These are phyloP conservation scores for Sycophila sp. DNA, from an alignment of 1,140 invertebrate species.

Conservation along the genomic window DNA sequence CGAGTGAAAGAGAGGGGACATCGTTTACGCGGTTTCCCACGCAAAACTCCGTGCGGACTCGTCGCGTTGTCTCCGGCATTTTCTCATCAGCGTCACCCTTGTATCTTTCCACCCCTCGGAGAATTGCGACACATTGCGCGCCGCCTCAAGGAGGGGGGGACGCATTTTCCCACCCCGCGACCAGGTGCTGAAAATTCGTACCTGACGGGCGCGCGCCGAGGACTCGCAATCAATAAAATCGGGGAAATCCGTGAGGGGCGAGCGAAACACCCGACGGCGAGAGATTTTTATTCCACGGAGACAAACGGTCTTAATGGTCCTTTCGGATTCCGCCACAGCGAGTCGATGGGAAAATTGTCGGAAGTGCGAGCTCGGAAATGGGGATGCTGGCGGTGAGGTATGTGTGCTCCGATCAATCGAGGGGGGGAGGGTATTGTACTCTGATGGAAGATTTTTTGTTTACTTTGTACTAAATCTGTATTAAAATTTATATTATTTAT, in stretches of 20 bases:
- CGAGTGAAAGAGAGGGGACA: too few species aligned
- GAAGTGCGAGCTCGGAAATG: too few species aligned
- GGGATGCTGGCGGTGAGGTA: too few species aligned
- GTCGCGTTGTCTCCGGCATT: slow-evolving; percentile 10
- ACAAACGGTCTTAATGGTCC: background rate
- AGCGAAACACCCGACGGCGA: background rate
- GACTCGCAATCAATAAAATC: slow-evolving; percentile 34
- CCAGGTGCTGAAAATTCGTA: slow-evolving; percentile 34
- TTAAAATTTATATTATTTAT: too few species aligned
- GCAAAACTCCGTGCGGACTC: too few species aligned
- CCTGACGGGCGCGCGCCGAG: background rate
- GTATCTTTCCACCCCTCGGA: background rate
- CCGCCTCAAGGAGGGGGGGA: background rate
- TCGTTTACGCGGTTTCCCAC: slow-evolving; percentile 28
- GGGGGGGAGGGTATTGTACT: too few species aligned
- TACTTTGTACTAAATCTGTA: too few species aligned
- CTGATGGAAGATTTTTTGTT: too few species aligned
- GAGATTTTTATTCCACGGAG: too few species aligned
- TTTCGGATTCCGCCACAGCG: background rate
- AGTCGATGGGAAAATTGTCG: slow-evolving; percentile 22
- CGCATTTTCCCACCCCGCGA: slow-evolving; percentile 5
- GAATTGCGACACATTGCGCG: background rate
- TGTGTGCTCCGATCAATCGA: too few species aligned
- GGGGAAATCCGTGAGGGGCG: background rate
- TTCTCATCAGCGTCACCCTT: background rate